These are phyloP conservation scores for Syrphus vitripennis DNA, from an alignment of 2,888 invertebrate species.

Conservation along the genomic window DNA sequence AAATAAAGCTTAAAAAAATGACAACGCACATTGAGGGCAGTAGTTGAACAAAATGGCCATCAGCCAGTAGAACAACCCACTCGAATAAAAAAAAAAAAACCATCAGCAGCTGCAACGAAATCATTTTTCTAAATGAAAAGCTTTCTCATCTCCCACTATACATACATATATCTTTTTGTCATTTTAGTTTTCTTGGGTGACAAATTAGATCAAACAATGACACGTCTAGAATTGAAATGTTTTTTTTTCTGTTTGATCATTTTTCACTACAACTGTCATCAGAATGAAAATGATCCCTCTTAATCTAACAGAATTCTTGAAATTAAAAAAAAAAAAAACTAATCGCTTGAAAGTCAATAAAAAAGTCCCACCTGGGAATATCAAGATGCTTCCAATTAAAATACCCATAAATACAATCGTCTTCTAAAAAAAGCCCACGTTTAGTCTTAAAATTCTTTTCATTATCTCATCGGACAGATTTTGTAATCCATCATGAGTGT, in stretches of 20 bases:
- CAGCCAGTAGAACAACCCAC: slow-evolving; percentile 42
- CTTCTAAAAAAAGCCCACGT: neutral
- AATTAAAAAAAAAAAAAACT: neutral
- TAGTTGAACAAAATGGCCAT: slow-evolving; percentile 32
- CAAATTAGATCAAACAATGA: slow-evolving; percentile 38
- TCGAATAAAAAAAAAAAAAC: slow-evolving; percentile 5
- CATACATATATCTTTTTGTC: neutral
- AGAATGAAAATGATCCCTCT: neutral
- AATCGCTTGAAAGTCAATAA: slow-evolving; percentile 17
- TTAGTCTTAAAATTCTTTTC: neutral
- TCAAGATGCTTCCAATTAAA: neutral
- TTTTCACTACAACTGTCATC: slow-evolving; percentile 35
- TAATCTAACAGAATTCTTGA: neutral
- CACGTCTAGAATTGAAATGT: neutral
- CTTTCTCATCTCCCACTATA: neutral
- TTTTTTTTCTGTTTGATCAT: neutral
- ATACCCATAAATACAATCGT: neutral
- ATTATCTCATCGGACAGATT: neutral
- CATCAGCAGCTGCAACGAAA: slow-evolving; percentile 45
- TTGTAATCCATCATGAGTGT: slow-evolving; percentile 28
- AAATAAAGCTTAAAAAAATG: neutral
- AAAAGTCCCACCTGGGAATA: slow-evolving; percentile 30
- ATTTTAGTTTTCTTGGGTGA: slow-evolving; percentile 20
- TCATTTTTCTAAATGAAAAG: neutral
- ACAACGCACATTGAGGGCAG: slow-evolving; percentile 55